Conservation (phyloP, 2,797 vertebrate genomes). For the Pseudochromis fuscus region DNA sequence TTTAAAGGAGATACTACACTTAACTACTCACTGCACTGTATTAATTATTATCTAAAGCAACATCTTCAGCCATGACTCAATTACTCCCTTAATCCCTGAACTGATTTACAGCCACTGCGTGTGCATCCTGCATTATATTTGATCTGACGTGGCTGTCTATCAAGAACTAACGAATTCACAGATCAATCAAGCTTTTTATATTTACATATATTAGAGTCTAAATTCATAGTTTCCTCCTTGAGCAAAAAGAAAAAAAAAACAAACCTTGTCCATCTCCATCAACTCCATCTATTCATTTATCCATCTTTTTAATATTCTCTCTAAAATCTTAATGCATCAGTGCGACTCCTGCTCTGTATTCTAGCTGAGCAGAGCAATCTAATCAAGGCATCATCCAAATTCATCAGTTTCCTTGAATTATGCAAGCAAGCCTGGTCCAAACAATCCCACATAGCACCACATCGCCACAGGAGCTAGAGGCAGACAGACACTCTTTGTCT, state of each 20-base stretch:
- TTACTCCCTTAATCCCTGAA: slow-evolving; percentile 50
- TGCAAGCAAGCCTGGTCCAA: slow-evolving; percentile 60
- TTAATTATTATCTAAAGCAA: slow-evolving; percentile 46
- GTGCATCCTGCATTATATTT: slow-evolving; percentile 36
- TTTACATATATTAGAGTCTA: slow-evolving; percentile 5
- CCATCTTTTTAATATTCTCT: slow-evolving; percentile 54
- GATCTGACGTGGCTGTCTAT: slow-evolving; percentile 45
- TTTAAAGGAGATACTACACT: slow-evolving; percentile 8
- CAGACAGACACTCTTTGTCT: slow-evolving; percentile 46
- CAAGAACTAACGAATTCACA: slow-evolving; percentile 25
- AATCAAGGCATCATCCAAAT: slow-evolving; percentile 73
- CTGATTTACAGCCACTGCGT: slow-evolving; percentile 54
- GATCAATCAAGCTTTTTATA: slow-evolving; percentile 41
- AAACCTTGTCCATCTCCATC: neutral
- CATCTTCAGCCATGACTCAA: slow-evolving; percentile 42
- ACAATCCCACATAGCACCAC: slow-evolving; percentile 55
- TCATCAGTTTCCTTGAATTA: slow-evolving; percentile 74
- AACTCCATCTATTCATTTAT: slow-evolving; percentile 46
- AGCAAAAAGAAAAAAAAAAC: slow-evolving; percentile 11
- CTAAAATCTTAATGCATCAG: slow-evolving; percentile 51
- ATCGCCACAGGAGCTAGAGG: slow-evolving; percentile 32
- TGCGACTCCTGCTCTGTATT: slow-evolving; percentile 61
- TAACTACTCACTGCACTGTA: too few species aligned
- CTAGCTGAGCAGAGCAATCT: slow-evolving; percentile 44
- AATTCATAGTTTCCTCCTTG: neutral